phyloP scores from a whole-genome alignment of 2,888 invertebrate genomes.

The Gortyna flavago region DNA sequence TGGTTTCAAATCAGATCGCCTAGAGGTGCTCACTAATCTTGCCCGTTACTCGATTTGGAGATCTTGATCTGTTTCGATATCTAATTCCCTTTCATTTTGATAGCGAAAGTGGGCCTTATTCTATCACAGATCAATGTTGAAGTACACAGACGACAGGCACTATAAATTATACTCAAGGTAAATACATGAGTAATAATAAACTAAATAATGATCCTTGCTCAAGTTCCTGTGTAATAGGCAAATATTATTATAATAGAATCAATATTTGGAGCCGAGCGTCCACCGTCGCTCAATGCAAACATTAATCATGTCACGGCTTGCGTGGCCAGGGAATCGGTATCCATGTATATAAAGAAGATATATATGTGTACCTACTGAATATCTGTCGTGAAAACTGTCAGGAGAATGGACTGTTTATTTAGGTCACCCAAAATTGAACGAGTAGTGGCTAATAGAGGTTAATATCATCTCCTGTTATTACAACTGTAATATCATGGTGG shows the following conservation, averaged over 20 bases:
- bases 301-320: constrained; percentile 58
- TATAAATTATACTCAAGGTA: constrained; percentile 12
- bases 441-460: constrained; percentile 8
- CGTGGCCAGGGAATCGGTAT: constrained; percentile 47
- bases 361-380: constrained; percentile 30
- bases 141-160: neutral
- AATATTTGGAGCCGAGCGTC: constrained; percentile 38
- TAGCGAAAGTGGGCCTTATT: neutral
- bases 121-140: neutral
- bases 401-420: constrained; percentile 43
- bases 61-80: constrained; percentile 35
- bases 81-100: constrained; percentile 16
- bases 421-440: constrained; percentile 20
- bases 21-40: constrained; percentile 7
- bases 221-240: constrained; percentile 34
- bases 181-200: constrained; percentile 7
- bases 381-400: constrained; percentile 11
- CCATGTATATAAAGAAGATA: constrained; percentile 21
- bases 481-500: neutral
- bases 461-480: constrained; percentile 27
- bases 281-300: constrained; percentile 49
- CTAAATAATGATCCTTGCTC: constrained; percentile 36
- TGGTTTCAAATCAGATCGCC: constrained; percentile 10
- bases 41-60: constrained; percentile 19
- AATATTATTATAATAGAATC: constrained; percentile 54